Evolutionary conservation across 2,888 invertebrate genomes (phyloP).

Genomic region (Galeruca laticollis): DNA sequence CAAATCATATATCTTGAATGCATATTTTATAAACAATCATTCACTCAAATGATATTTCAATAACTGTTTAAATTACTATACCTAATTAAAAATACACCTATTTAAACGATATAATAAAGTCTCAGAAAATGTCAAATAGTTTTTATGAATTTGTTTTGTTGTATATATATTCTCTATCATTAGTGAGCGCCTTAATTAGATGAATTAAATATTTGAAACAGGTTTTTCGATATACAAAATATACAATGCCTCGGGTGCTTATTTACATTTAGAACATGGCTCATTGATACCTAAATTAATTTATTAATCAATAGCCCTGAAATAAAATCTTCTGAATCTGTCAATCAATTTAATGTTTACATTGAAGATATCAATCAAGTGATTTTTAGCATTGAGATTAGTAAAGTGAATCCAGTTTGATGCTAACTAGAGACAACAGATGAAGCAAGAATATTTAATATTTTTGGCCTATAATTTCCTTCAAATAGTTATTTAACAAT

Average conservation of each 20-base stretch:
- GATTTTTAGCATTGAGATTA: neutral
- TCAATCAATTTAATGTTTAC: conserved; percentile 1
- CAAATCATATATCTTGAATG: neutral
- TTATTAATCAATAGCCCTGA: conserved; percentile 6
- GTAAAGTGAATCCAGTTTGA: neutral
- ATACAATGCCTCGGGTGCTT: neutral
- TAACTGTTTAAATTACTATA: conserved; percentile 1
- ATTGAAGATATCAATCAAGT: neutral
- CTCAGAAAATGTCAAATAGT: conserved; percentile 11
- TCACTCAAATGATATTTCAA: neutral
- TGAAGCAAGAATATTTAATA: neutral
- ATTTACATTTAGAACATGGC: conserved; percentile 7
- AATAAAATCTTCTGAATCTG: conserved; percentile 10
- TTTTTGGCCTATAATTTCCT: neutral
- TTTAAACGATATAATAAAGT: neutral
- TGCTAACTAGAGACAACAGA: neutral
- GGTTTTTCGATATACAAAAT: conserved; percentile 5
- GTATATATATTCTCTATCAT: neutral
- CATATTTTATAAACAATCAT: conserved; percentile 3
- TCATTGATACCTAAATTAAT: neutral
- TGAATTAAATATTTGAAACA: conserved; percentile 6
- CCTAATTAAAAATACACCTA: neutral
- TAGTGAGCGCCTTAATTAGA: conserved; percentile 6
- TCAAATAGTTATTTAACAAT: too few species aligned
- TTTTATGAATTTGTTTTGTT: conserved; percentile 9